Percentiles rank a stretch among this genome's conserved stretches.
Evolutionary conservation across 2,113 vertebrate genomes (phyloP).

Genomic region (Gymnorhina tibicen): DNA sequence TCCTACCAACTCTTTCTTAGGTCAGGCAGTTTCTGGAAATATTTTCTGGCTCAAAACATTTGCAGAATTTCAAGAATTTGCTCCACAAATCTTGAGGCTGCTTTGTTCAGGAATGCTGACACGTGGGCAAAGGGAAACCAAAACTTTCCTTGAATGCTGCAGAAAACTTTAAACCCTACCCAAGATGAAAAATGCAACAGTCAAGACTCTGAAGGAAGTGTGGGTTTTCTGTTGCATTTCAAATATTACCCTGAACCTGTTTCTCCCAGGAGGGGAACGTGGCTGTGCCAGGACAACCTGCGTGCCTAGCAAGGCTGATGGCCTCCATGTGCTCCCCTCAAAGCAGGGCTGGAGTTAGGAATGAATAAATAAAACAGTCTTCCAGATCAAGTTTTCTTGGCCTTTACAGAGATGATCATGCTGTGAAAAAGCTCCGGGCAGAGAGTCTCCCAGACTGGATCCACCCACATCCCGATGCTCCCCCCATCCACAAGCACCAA

Average conservation of each 20-base stretch:
- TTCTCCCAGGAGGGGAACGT: not conserved
- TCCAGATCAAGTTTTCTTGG: slow-evolving; percentile 20
- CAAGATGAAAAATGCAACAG: slow-evolving; percentile 4
- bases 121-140: slow-evolving; percentile 47
- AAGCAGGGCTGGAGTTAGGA: not conserved
- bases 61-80: slow-evolving; percentile 50
- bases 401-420: not conserved
- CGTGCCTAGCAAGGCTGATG: not conserved
- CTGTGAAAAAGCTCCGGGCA: not conserved
- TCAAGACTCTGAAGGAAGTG: not conserved
- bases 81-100: slow-evolving; percentile 33
- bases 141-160: slow-evolving; percentile 11
- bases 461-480: not conserved
- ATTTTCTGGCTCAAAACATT: slow-evolving; percentile 13
- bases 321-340: not conserved
- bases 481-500: not conserved
- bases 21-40: slow-evolving; percentile 18
- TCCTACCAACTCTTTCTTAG: not conserved
- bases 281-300: not conserved
- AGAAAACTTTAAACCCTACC: slow-evolving; percentile 13
- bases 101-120: slow-evolving; percentile 37
- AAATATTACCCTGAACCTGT: not conserved
- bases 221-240: slow-evolving; percentile 29
- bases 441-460: not conserved
- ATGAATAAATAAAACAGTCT: slow-evolving; percentile 18